phyloP scores from a whole-genome alignment of 2,888 invertebrate species.

The Eutolmus rufibarbis region DNA sequence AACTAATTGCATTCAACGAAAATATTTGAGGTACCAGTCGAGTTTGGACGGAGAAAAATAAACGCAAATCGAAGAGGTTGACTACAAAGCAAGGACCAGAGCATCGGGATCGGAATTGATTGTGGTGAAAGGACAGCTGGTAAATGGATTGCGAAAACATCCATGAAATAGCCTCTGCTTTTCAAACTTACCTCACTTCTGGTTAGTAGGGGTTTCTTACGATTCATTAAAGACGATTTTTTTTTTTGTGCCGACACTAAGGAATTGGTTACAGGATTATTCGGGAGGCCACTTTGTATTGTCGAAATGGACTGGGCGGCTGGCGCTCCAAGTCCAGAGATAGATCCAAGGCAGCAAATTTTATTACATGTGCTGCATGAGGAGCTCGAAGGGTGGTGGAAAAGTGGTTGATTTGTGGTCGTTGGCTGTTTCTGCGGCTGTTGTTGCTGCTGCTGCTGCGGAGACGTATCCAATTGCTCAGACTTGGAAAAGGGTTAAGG shows the following conservation, averaged over 20 bases:
- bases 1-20: not conserved
- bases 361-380: constrained; percentile 50
- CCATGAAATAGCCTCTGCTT: not conserved
- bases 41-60: not conserved
- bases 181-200: constrained; percentile 64
- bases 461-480: constrained; percentile 50
- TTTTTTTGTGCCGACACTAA: constrained; percentile 51
- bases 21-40: not conserved
- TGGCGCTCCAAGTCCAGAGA: constrained; percentile 45
- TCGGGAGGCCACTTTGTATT: constrained; percentile 21
- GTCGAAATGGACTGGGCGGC: constrained; percentile 40
- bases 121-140: not conserved
- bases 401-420: constrained; percentile 39
- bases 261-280: not conserved
- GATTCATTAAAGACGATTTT: constrained; percentile 59
- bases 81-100: not conserved
- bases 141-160: not conserved
- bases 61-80: not conserved
- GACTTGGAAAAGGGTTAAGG: constrained; percentile 48
- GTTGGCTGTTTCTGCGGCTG: constrained; percentile 16
- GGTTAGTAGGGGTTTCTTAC: constrained; percentile 60
- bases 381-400: constrained; percentile 41
- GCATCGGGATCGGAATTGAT: not conserved
- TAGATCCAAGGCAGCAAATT: constrained; percentile 51
- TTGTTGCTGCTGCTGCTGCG: constrained; percentile 13